Base-by-base conservation (phyloP, 2,113 vertebrate genomes). In the Gadus chalcogrammus region DNA sequence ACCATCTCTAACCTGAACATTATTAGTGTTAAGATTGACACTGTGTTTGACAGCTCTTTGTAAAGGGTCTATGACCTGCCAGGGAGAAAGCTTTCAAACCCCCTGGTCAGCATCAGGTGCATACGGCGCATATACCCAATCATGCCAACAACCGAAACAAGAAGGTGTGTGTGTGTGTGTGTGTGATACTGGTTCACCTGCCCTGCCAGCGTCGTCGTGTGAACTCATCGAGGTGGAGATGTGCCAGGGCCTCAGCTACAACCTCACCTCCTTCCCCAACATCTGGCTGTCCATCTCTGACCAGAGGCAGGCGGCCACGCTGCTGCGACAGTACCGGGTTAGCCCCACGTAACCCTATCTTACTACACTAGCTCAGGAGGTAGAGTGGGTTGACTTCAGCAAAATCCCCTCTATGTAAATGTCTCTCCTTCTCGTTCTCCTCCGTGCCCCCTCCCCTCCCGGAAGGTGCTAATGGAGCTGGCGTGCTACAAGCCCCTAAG, bases 181-280 rank as follows among this genome's bases (percentile, higher is more conserved):
- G 42, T 48, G 42, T 48, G 42, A 20, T 5, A 11, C 15, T 27
- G 20, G 22, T 1, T 63, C 53, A 56, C 55, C 2, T 7, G 65
- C 16, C 17, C 65, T 56, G 38, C 16, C 87, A 98, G 97, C 82
- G n/a, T 92, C 92, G 6, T 78, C 94, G 1, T 99, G 97, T 35
- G 95, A 99, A 81, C 87, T 90, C 0, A 88, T 98, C 28, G 85
- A 91, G 15, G 95, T 98, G 67, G 93, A 97, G 84, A 95, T 98
- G 94, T 99, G 97, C 80, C 70, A 84, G 20, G 95, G 93, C 5
- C 91, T 99, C 76, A 95, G 93, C 79, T 99, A 99, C 85, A 98
- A 95, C n/a, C 76, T 93, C 82, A 99, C 97, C 1, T 97, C 94
- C 38, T 99, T 99, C 85, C 97, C 97, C 61, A 99, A 99, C 88